These are phyloP conservation scores for Lamellibrachia columna DNA, from an alignment of 2,888 invertebrate species.

Conservation along the genomic window DNA sequence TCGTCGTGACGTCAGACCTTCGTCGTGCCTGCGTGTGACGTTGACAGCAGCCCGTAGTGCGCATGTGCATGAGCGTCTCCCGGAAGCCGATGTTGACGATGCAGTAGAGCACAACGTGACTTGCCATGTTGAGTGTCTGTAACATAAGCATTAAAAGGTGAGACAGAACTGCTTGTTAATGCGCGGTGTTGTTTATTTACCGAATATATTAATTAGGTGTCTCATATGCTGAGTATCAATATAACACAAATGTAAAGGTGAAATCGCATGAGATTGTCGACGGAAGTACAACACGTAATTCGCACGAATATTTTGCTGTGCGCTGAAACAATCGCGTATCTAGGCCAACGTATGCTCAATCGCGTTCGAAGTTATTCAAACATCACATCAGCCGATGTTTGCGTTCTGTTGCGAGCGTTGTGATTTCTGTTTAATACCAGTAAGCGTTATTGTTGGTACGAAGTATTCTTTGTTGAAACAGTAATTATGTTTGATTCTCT, in stretches of 20 bases:
- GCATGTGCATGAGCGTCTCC: conserved; percentile 16
- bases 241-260: neutral
- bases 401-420: too few species aligned
- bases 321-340: too few species aligned
- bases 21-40: neutral
- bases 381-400: too few species aligned
- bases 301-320: too few species aligned
- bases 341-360: too few species aligned
- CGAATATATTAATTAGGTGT: neutral
- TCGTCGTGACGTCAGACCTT: conserved; percentile 1
- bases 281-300: too few species aligned
- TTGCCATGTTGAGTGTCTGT: conserved; percentile 36
- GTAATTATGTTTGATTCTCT: too few species aligned
- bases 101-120: conserved; percentile 41
- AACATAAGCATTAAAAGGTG: neutral
- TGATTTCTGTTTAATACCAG: too few species aligned
- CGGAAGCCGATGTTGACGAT: conserved; percentile 26
- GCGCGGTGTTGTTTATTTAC: neutral
- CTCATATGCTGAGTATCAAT: neutral
- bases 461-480: too few species aligned
- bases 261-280: too few species aligned
- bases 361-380: too few species aligned
- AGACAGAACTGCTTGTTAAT: neutral
- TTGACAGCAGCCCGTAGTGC: neutral
- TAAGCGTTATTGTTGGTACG: too few species aligned